Base-by-base conservation (phyloP, 2,888 invertebrate genomes). In the Hoplodrina blanda region DNA sequence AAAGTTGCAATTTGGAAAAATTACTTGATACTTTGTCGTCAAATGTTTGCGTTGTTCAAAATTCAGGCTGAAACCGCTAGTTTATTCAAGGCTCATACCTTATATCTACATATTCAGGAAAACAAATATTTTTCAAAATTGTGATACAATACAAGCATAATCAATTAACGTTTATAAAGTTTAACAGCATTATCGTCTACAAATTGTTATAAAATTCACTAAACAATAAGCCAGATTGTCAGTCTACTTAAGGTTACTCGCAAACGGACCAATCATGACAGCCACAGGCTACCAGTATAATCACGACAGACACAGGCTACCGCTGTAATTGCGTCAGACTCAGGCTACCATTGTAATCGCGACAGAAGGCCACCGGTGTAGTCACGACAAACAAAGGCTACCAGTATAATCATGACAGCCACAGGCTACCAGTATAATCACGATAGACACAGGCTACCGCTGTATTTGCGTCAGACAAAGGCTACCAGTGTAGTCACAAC, bases 61-160 rank as follows among this genome's bases (percentile, higher is more conserved):
- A 62, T 50, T 11, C 5, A 19, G 54, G 8, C 8, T 44, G 8
- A 63, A 69, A 66, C 15, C 66, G 33, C 76, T 37, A 52, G 17
- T 20, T 4, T 1, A 41, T 37, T 55, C 25, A 53, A 64, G 10
- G 1, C 4, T 1, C 8, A n/a, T 46, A 54, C 67, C 63, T 59
- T 55, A 80, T 15, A 56, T 17, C 70, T 61, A 67, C 13, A 69
- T 71, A 78, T 83, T 67, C 73, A 76, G 64, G 65, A 41, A 76
- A 78, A 83, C 56, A 72, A 70, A 44, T 11, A 62, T 62, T 76
- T 62, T 76, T 69, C n/a, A 64, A 61, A 57, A 65, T 74, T 52
- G 55, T 70, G 59, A 55, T 69, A 81, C 84, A 61, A 55, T 69
- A 81, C 84, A 79, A 83, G 84, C 81, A 79, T 83, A 83, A 81